Base-by-base conservation (phyloP, 2,113 vertebrate genomes). In the Toxotes chatareus region DNA sequence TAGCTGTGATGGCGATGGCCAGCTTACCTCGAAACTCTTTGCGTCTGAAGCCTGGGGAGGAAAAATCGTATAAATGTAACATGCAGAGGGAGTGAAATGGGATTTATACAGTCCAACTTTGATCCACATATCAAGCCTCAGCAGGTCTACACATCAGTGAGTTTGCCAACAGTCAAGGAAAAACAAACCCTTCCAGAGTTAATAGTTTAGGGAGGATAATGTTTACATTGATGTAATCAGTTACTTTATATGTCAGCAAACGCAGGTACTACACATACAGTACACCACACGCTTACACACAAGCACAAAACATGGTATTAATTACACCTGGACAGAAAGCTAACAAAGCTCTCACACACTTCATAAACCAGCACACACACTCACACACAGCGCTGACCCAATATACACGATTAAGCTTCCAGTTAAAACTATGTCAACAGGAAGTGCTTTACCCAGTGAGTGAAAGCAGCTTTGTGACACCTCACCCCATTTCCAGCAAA, bases 21-120 rank as follows among this genome's bases (percentile, higher is more conserved):
- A 99, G 83, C 92, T 99, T 99, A 40, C 98, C 98, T 66, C 98
- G 96, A 79, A 99, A 99, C 89, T 99, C 98, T 79, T 99, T 99
- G 32, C 97, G 97, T 79, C 91, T 89, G 85, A 99, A 99, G 31
- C 98, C 98, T 99, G 5, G 14, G 3, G 4, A n/a, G 19, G 1
- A 21, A 21, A 73, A 55, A 19, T 1, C 1, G 27, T 27, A 47
- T 16, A 12, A 53, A 4, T 16, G 10, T 57, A 55, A 11, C 23
- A 59, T 0, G 6, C 51, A 56, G 10, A 61, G 2, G 1, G 7
- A 60, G 44, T 46, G 14, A 5, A 46, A 40, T 38, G 36, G 36
- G 36, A 27, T 27, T 27, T 27, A 27, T 27, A 27, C 27, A 27
- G 27, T 27, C 27, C 27, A 27, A 27, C 27, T 27, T 27, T 27